Conservation (phyloP, 2,888 invertebrate species). For the Acleris sparsana region DNA sequence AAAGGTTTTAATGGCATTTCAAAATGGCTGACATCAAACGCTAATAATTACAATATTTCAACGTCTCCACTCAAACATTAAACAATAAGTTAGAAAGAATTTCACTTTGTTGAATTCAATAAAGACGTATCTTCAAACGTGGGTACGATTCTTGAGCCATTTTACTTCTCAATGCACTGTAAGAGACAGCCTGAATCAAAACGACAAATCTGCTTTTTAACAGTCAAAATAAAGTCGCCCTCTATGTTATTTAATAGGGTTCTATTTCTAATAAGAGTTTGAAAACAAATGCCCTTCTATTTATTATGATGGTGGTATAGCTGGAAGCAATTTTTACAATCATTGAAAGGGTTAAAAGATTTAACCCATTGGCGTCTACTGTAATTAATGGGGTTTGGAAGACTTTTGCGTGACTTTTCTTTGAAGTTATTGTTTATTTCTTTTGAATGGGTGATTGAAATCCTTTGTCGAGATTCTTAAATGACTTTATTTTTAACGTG, state of each 20-base stretch:
- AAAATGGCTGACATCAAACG: conserved; percentile 68
- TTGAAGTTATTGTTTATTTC: conserved; percentile 64
- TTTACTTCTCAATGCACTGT: not conserved
- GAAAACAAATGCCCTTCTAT: too few species aligned
- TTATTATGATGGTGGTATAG: not conserved
- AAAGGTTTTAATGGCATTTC: conserved; percentile 43
- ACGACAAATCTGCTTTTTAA: too few species aligned
- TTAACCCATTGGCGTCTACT: conserved; percentile 71
- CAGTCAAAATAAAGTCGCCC: too few species aligned
- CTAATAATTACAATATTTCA: conserved; percentile 77
- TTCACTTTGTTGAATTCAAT: conserved; percentile 58
- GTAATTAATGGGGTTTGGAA: conserved; percentile 76
- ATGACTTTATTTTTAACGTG: not conserved
- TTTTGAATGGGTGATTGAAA: conserved; percentile 36
- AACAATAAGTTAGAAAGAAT: conserved; percentile 78
- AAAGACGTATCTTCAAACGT: not conserved
- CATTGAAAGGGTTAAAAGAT: conserved; percentile 67
- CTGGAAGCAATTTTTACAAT: conserved; percentile 60
- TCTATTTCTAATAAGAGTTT: too few species aligned
- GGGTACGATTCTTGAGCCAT: not conserved
- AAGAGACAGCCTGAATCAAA: too few species aligned
- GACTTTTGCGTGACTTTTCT: conserved; percentile 56
- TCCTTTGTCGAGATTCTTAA: conserved; percentile 1
- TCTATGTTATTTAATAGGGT: too few species aligned
- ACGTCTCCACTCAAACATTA: conserved; percentile 70